phyloP scores from a whole-genome alignment of 2,888 invertebrate genomes.

The Tricholauxania praeusta region DNA sequence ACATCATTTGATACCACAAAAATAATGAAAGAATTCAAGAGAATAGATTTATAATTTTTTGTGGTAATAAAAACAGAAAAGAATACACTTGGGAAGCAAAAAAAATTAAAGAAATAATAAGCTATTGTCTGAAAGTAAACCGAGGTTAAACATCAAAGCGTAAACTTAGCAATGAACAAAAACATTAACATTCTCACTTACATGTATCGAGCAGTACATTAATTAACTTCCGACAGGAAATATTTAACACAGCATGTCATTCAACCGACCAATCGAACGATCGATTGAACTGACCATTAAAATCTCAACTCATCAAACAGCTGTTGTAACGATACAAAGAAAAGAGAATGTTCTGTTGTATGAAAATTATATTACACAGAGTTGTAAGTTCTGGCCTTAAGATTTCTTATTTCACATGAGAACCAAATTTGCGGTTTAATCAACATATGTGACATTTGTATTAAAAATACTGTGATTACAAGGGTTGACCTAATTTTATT shows the following conservation, averaged over 20 bases:
- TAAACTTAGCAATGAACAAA: neutral
- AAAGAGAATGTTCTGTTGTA: neutral
- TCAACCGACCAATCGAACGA: neutral
- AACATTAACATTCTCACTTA: neutral
- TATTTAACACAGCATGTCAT: conserved; percentile 6
- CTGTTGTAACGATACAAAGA: neutral
- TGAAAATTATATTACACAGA: neutral
- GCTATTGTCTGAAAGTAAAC: too few species aligned
- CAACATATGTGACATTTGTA: conserved; percentile 17
- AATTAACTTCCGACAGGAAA: conserved; percentile 20
- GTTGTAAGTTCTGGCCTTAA: neutral
- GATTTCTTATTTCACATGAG: neutral
- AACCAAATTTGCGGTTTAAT: conserved; percentile 7
- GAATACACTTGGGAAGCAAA: neutral
- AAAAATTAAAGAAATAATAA: too few species aligned
- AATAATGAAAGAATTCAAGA: too few species aligned
- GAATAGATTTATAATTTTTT: neutral
- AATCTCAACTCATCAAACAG: conserved; percentile 23
- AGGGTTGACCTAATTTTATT: too few species aligned
- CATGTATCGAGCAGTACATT: neutral
- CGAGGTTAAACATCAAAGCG: neutral
- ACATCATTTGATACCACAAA: too few species aligned
- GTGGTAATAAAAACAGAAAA: neutral
- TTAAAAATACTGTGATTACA: conserved; percentile 10
- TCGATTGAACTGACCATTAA: conserved; percentile 9